phyloP scores from a whole-genome alignment of 2,113 vertebrate genomes.

The Hipposideros armiger region DNA sequence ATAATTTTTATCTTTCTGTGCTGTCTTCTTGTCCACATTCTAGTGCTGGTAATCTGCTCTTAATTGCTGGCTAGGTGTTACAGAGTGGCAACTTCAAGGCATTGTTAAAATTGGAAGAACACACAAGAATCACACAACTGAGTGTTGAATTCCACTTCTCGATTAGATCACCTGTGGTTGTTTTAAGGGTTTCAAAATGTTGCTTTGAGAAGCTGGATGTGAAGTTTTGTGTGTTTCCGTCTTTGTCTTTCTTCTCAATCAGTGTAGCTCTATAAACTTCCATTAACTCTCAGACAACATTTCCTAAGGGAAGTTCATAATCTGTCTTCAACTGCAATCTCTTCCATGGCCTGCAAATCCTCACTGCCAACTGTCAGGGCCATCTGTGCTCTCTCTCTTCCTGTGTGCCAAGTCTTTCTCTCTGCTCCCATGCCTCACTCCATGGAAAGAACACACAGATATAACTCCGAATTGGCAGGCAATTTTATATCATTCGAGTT shows the following conservation, averaged over 20 bases:
- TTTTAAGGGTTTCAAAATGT: neutral
- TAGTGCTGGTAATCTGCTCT: neutral
- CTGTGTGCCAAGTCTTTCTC: slow-evolving; percentile 59
- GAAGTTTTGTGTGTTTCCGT: neutral
- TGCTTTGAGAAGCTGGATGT: neutral
- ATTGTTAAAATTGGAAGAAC: neutral
- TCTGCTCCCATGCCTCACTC: neutral
- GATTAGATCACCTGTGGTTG: neutral
- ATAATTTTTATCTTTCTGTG: neutral
- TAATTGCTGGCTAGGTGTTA: neutral
- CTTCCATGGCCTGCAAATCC: neutral
- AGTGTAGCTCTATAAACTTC: neutral
- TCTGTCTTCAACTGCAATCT: slow-evolving; percentile 37
- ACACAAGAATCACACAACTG: neutral
- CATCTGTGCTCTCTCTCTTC: slow-evolving; percentile 68
- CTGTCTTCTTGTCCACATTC: neutral
- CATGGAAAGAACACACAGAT: slow-evolving; percentile 51
- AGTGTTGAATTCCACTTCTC: neutral
- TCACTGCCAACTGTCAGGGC: slow-evolving; percentile 61
- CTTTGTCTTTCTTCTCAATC: slow-evolving; percentile 30
- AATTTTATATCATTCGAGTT: slow-evolving; percentile 34
- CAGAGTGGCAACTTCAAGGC: neutral
- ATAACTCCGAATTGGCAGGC: slow-evolving; percentile 71
- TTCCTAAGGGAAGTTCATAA: slow-evolving; percentile 47
- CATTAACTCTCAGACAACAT: neutral